Base-by-base conservation (phyloP, 2,113 vertebrate species). In the Physeter macrocephalus region DNA sequence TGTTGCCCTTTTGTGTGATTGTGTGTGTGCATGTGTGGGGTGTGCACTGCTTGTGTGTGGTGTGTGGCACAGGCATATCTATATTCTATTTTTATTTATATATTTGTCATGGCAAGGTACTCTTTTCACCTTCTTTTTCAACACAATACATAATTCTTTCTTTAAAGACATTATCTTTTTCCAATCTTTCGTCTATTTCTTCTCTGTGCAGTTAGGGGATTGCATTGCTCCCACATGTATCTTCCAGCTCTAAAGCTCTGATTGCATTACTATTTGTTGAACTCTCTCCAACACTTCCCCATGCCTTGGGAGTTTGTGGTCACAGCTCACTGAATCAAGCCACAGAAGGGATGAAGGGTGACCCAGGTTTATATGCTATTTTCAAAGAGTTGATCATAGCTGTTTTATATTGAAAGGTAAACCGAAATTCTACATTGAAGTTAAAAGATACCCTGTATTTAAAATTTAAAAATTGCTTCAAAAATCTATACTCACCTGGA, bases 371-470 rank as follows among this genome's bases (percentile, higher is more conserved):
- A 18, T n/a, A 34, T 13, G 21, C 13, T 61, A 14, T 59, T 72
- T 95, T 95, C 54, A 85, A 90, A 88, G 59, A 77, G 41, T 29
- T 81, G n/a, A 54, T 69, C 59, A 61, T 66, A 39, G 75, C 2
- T 75, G 20, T n/a, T 90, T 90, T 54, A 54, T 90, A 52, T 39
- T 21, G n/a, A 71, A 92, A 80, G 27, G 46, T 93, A 84, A 95
- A 59, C 67, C 75, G 29, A 94, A 97, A 95, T 84, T 66, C 13
- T 95, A 23, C 85, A 52, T 66, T 71, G 41, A 95, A 90, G 69
- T 95, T 95, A 97, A 98, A 39, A 94, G 81, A 94, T 10, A 3
- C 3, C 1, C 61, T 78, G 97, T 82, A 94, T 94, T 93, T 97
- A 97, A 95, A 96, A 77, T 39, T 64, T 31, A 78, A 91, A 88